Base-by-base conservation (phyloP, 2,797 vertebrate genomes). In the Muraenolepis orangiensis region DNA sequence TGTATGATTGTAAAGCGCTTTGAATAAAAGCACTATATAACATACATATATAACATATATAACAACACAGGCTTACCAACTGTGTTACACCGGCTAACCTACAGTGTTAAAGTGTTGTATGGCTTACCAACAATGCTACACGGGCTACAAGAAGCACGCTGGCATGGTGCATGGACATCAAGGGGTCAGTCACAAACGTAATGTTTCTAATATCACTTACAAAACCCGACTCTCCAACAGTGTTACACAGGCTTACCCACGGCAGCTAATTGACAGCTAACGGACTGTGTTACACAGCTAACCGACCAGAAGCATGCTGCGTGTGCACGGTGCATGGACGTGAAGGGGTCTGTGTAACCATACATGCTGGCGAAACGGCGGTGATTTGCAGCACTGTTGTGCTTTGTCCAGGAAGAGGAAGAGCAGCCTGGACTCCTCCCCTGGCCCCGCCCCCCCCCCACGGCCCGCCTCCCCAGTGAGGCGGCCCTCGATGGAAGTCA, bases 321-420 rank as follows among this genome's bases (percentile, higher is more conserved):
- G 80, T 77, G 71, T 82, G 88, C 86, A 85, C 87, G 86, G 64
- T 70, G 76, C 40, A 46, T 71, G 76, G 79, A 57, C 3, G 32
- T 61, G 64, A 38, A 31, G 31, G 23, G 72, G 38, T 76, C 74
- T 6, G 32, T 72, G 18, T 36, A 4, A 31, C 69, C 31, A n/a
- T 31, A 20, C 14, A 13, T 36, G 18, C n/a, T 30, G 23, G 34
- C 70, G 57, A 18, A 51, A 20, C 8, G 20, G 4, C 36, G 67
- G 72, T 82, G 69, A 84, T 69, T 32, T 82, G 68, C 72, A 7
- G 80, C 82, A 2, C 30, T n/a, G 68, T 79, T 82, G 78, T 88
- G 81, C 81, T 89, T 77, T 82, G 80, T 85, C 74, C 88, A 94
- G 93, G 83, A 93, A 84, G 86, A 94, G 93, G 83, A 93, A 84